phyloP scores from a whole-genome alignment of 2,888 invertebrate genomes.

The Chloromyia formosa region DNA sequence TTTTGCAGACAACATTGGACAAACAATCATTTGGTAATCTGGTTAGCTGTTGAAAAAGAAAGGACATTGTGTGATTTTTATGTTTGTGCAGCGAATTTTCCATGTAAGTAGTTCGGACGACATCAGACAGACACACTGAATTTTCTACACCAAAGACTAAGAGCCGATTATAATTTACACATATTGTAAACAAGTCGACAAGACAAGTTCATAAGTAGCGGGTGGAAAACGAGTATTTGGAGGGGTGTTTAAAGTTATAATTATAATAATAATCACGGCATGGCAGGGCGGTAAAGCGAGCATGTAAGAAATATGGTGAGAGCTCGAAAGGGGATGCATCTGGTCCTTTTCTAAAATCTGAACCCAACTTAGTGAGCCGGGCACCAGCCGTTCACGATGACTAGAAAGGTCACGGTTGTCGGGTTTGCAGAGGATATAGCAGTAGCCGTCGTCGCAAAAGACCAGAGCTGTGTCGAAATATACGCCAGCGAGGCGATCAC shows the following conservation, averaged over 20 bases:
- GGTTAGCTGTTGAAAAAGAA: slow-evolving; percentile 21
- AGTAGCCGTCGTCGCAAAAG: no score
- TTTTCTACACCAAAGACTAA: slow-evolving; percentile 7
- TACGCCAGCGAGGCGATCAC: no score
- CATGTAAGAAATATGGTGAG: not conserved
- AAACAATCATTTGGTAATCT: slow-evolving; percentile 40
- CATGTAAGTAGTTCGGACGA: slow-evolving; percentile 24
- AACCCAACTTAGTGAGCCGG: no score
- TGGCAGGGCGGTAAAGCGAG: not conserved
- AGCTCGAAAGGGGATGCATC: no score
- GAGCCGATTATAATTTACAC: slow-evolving; percentile 28
- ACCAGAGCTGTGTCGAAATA: no score
- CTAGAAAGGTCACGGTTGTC: no score
- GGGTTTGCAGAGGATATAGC: no score
- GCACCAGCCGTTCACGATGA: no score
- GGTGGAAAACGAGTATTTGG: no score
- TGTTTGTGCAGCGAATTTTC: slow-evolving; percentile 35
- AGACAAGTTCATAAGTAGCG: not conserved
- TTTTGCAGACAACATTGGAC: not conserved
- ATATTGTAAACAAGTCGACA: slow-evolving; percentile 28
- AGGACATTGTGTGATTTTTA: slow-evolving; percentile 30
- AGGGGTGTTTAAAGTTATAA: not conserved
- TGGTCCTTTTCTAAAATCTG: no score
- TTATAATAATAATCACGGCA: not conserved
- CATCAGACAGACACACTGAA: slow-evolving; percentile 11